Evolutionary conservation across 2,797 vertebrate genomes (phyloP), one percentile per base, ranked within the genome.

Genomic region (Emys orbicularis): DNA sequence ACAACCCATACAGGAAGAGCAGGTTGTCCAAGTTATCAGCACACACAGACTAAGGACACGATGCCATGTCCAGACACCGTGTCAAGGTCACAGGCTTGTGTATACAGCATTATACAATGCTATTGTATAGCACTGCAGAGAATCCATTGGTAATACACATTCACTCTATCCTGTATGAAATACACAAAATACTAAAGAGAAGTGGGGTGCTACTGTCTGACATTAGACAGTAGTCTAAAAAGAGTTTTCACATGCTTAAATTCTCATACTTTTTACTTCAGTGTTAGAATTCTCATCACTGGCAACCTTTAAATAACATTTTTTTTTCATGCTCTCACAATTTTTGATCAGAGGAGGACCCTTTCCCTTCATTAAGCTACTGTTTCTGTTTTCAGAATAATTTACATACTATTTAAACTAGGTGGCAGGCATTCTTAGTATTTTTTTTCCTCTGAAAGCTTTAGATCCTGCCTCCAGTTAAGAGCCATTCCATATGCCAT

Each of bases 31-130:
- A 52, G 54, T 6, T 77, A 44, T 4, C 59, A 5, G 11, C 53
- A 31, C 27, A 76, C 3, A 1, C 2, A 1, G 79, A 74, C 23
- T 72, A 49, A 49, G n/a, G 0, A 61, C 6, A 49, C 6, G 6
- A 83, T 87, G 85, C 59, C 5, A 83, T 3, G 23, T 47, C 25
- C 74, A 76, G 44, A 25, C 12, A 44, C 37, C 2, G 2, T 74
- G 6, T 47, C 74, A 29, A 21, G 5, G 19, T 23, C 19, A 25
- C 37, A 47, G 27, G 27, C 74, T 47, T 27, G 23, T 29, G 44
- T 44, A 47, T 68, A 37, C 1, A 5, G 13, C 74, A 76, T 76
- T 27, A 25, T 72, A 72, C 37, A 23, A 72, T 72, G 19, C 37
- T 41, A 5, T 72, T 37, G 5, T 41, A 72, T 19, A 72, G 21